Evolutionary conservation across 2,888 invertebrate genomes (phyloP), one percentile per base, ranked within the genome.

Genomic region (Eucriotettix oculatus): DNA sequence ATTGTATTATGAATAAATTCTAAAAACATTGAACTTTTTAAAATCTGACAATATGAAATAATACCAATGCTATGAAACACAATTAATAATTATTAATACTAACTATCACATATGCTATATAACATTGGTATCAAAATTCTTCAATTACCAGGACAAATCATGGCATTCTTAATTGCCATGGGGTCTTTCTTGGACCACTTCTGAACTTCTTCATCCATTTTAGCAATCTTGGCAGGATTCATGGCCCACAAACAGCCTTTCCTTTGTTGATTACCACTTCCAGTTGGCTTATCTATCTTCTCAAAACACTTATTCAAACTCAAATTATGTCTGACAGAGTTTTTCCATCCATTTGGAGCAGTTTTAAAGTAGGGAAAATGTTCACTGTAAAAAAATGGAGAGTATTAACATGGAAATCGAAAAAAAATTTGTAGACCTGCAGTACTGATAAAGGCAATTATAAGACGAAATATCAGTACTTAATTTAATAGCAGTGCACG

Each of bases 281-380:
- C 86, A 0, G 89, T 87, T 0, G 95, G 95, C 68, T 95, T 92
- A 71, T 97, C 96, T 64, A 97, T 95, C 74, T 98, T 98, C 71
- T 95, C 95, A 74, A 98, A 98, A 76, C 97, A 97, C 76, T 98
- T 97, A 76, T 98, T 98, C 67, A 98, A 75, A 66, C 95, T 96
- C 67, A 98, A 78, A 77, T 98, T 98, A 73, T 98, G 98, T 66
- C 98, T 80, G 1, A 98, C 97, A 7, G 97, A 97, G 73, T 98
- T 98, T 76, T 98, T 98, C 98, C 98, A 98, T 16, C 97, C 97
- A 71, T 89, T 92, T 29, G 96, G 97, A 11, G 98, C 98, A 1
- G 94, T 96, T 76, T 95, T 95, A 74, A 98, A 98, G 74, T 96
- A 98, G 0, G 98, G 98, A 72, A 98, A 98, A 73, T 98, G 95